phyloP scores from a whole-genome alignment of 2,888 invertebrate species.

The Archaeoteleia sp. region DNA sequence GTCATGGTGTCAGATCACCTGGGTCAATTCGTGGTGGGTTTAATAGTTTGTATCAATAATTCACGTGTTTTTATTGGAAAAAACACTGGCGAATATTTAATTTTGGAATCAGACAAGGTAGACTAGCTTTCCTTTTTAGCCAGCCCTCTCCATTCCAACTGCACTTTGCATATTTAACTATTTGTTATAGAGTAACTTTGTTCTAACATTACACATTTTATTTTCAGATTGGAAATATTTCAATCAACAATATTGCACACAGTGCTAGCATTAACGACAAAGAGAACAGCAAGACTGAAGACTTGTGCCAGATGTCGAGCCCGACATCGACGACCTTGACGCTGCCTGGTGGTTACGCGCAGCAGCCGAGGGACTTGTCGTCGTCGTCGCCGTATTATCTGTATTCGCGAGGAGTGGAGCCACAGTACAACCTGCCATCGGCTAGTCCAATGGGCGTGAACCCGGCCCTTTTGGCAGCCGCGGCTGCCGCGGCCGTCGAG shows the following conservation, averaged over 20 bases:
- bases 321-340: constrained; percentile 22
- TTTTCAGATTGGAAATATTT: constrained; percentile 53
- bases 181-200: not conserved
- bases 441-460: constrained; percentile 59
- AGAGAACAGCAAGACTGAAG: constrained; percentile 70
- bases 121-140: too few species aligned
- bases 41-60: too few species aligned
- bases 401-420: constrained; percentile 67
- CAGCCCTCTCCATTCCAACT: too few species aligned
- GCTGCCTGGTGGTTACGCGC: constrained; percentile 44
- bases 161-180: too few species aligned
- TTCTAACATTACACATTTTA: not conserved
- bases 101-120: too few species aligned
- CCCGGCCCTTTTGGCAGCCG: constrained; percentile 70
- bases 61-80: not conserved
- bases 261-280: constrained; percentile 62
- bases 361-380: constrained; percentile 64
- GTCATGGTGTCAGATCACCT: too few species aligned
- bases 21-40: too few species aligned
- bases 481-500: constrained; percentile 72
- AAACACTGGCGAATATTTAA: too few species aligned
- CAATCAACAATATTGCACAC: constrained; percentile 67
- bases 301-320: constrained; percentile 36
- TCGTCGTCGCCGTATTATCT: constrained; percentile 67
- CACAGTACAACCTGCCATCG: constrained; percentile 53